Evolutionary conservation across 2,888 invertebrate genomes (phyloP).

Genomic region (Sicus ferrugineus): DNA sequence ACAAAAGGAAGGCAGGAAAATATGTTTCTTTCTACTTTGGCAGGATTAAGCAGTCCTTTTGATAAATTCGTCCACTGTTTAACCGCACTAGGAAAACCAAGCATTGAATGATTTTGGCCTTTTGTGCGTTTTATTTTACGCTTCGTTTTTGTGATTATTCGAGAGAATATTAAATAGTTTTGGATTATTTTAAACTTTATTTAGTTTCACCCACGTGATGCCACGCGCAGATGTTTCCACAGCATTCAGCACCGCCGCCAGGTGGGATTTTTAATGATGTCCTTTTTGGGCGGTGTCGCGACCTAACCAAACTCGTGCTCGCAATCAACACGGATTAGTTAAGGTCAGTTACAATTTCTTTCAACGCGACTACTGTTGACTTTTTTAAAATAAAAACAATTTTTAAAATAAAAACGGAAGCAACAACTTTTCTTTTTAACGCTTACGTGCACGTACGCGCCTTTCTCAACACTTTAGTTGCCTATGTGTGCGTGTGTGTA

Average conservation of each 20-base stretch:
- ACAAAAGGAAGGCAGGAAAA: too few species aligned
- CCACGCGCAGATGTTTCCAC: not conserved
- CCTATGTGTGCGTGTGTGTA: too few species aligned
- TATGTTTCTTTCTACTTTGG: not conserved
- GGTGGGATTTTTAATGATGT: not conserved
- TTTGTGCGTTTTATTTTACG: not conserved
- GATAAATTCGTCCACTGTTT: too few species aligned
- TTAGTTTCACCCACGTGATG: conserved; percentile 7
- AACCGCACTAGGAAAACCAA: not conserved
- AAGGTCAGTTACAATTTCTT: not conserved
- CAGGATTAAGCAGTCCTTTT: not conserved
- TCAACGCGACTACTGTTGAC: too few species aligned
- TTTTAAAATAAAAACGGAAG: too few species aligned
- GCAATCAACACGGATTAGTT: not conserved
- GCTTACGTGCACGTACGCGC: not conserved
- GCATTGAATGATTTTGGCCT: not conserved
- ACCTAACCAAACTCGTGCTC: not conserved
- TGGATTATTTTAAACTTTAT: not conserved
- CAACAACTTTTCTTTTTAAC: not conserved
- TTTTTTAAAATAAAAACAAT: too few species aligned
- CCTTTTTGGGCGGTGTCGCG: not conserved
- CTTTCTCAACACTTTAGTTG: too few species aligned
- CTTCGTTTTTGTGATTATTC: not conserved
- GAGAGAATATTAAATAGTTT: not conserved
- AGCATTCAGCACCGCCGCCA: not conserved